Percentiles rank a stretch among this genome's conserved stretches.
Evolutionary conservation across 2,888 invertebrate genomes (phyloP).

Genomic region (Pomacea canaliculata): DNA sequence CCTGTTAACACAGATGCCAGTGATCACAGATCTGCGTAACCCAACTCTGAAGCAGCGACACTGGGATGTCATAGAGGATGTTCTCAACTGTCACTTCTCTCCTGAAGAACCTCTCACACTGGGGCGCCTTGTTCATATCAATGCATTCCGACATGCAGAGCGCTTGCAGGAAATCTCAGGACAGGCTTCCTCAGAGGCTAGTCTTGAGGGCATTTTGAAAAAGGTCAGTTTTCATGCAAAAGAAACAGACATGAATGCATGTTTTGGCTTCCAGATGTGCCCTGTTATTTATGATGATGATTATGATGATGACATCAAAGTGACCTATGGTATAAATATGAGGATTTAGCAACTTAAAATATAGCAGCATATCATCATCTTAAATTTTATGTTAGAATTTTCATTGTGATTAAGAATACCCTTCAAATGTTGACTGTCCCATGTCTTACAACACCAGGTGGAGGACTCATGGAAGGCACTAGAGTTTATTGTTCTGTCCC

Average conservation of each 20-base stretch:
- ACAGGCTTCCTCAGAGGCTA: constrained; percentile 89
- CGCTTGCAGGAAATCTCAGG: constrained; percentile 87
- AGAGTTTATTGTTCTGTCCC: constrained; percentile 82
- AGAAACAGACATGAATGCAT: too few relatives aligned
- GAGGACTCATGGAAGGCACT: constrained; percentile 86
- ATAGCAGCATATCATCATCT: too few relatives aligned
- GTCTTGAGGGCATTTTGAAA: constrained; percentile 83
- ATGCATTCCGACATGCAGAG: constrained; percentile 81
- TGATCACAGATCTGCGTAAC: constrained; percentile 85
- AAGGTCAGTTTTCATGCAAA: constrained; percentile 73
- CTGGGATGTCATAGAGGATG: constrained; percentile 85
- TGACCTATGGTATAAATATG: too few relatives aligned
- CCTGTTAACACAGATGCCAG: constrained; percentile 72
- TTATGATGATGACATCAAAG: too few relatives aligned
- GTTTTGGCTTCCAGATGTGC: too few relatives aligned
- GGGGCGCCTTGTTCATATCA: constrained; percentile 78
- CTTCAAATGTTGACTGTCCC: too few relatives aligned
- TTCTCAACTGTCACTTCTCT: constrained; percentile 79
- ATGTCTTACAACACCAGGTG: constrained; percentile 72
- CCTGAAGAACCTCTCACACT: constrained; percentile 79
- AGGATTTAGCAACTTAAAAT: too few relatives aligned
- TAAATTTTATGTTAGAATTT: too few relatives aligned
- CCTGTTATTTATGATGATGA: too few relatives aligned
- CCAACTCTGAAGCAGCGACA: constrained; percentile 84
- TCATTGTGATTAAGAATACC: too few relatives aligned